Conservation (phyloP, 2,888 invertebrate species). For the Artemia sinica region DNA sequence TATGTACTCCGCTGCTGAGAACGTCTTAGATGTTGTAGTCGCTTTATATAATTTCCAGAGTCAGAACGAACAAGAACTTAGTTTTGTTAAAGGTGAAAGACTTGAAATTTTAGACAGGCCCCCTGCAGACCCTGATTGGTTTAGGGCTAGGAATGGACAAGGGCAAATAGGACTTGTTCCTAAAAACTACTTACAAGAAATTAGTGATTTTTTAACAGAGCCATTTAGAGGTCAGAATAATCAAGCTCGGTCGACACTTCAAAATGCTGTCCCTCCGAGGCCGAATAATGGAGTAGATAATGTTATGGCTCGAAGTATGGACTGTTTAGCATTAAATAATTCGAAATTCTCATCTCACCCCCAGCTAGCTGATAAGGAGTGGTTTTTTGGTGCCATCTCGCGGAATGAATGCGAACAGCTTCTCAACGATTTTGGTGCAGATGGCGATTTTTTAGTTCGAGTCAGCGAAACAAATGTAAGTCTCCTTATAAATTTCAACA, state of each 20-base stretch:
- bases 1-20: constrained; percentile 84
- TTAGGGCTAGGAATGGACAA: constrained; percentile 77
- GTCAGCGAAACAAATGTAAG: constrained; percentile 98
- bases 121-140: constrained; percentile 96
- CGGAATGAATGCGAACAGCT: constrained; percentile 89
- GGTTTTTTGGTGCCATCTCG: constrained; percentile 94
- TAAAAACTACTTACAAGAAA: constrained; percentile 51
- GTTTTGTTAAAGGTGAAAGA: constrained; percentile 89
- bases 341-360: constrained; percentile 31
- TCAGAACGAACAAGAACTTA: constrained; percentile 84
- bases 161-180: constrained; percentile 90
- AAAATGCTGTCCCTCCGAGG: constrained; percentile 4
- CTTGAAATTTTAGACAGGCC: constrained; percentile 91
- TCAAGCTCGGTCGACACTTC: constrained; percentile 20
- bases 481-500: constrained; percentile 25
- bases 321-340: constrained; percentile 20
- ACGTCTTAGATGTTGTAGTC: constrained; percentile 85
- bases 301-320: constrained; percentile 20
- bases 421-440: constrained; percentile 82
- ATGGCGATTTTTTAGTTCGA: constrained; percentile 95
- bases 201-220: constrained; percentile 70
- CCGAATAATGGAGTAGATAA: constrained; percentile 14
- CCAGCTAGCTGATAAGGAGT: constrained; percentile 61
- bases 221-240: constrained; percentile 42
- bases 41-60: constrained; percentile 56